A percentile compares a stretch with the other conserved stretches of the same genome.
Evolutionary conservation across 2,113 vertebrate genomes (phyloP).

Genomic region (Sebastes schlegelii): DNA sequence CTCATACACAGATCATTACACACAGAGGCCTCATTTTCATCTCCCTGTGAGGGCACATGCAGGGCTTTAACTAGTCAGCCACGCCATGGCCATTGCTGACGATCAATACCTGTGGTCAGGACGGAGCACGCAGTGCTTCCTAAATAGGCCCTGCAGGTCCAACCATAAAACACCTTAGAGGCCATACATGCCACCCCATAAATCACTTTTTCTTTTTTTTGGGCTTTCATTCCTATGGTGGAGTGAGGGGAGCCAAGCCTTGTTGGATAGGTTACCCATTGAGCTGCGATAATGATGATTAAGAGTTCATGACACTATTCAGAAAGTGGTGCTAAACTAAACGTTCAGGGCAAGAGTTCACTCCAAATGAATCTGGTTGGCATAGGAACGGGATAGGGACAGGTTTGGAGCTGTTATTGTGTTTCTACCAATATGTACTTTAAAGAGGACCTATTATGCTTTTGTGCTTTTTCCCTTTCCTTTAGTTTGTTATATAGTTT

Average conservation of each 20-base stretch:
- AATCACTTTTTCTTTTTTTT: constrained; percentile 61
- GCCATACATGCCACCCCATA: constrained; percentile 74
- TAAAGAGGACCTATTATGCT: no score
- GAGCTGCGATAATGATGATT: constrained; percentile 45
- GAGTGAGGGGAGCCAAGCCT: constrained; percentile 35
- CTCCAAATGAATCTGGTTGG: constrained; percentile 10
- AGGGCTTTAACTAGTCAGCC: constrained; percentile 82
- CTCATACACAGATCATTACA: constrained; percentile 86
- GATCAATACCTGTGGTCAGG: constrained; percentile 83
- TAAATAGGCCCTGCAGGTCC: constrained; percentile 83
- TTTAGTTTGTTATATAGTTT: no score
- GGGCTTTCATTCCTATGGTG: constrained; percentile 38
- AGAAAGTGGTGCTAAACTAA: constrained; percentile 37
- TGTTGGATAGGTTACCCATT: constrained; percentile 33
- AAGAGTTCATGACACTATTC: constrained; percentile 46
- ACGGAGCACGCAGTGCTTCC: constrained; percentile 73
- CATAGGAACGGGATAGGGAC: neutral
- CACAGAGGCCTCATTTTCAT: constrained; percentile 84
- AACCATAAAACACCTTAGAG: constrained; percentile 83
- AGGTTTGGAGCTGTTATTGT: neutral
- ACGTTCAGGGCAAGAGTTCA: constrained; percentile 26
- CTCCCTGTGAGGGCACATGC: constrained; percentile 75
- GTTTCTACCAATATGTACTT: neutral
- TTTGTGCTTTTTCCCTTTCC: no score
- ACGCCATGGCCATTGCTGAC: constrained; percentile 69